Evolutionary conservation across 2,113 vertebrate genomes (phyloP).

Genomic region (Myocastor coypus): DNA sequence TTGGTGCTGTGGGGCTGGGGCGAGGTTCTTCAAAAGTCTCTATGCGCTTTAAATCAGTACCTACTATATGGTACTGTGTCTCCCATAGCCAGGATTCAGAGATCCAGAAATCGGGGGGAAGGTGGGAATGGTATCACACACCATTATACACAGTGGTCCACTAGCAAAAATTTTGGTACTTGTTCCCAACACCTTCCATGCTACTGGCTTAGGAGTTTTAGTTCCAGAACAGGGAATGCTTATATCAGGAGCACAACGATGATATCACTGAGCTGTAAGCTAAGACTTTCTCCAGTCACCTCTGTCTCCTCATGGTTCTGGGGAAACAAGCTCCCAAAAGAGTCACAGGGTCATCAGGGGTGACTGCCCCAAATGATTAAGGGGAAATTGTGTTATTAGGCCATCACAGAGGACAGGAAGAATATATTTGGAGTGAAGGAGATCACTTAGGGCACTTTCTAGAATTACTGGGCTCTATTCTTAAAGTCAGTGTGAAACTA

Average conservation of each 20-base stretch:
- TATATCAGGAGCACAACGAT: background rate
- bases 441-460: background rate
- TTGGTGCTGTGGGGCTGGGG: background rate
- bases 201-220: background rate
- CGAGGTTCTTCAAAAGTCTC: background rate
- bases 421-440: background rate
- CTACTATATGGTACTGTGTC: background rate
- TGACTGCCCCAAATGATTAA: background rate
- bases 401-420: background rate
- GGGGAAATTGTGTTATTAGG: background rate
- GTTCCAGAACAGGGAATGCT: background rate
- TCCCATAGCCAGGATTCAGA: background rate
- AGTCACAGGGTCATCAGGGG: background rate
- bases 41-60: background rate
- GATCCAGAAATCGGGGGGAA: background rate
- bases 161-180: background rate
- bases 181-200: background rate
- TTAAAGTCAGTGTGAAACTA: background rate
- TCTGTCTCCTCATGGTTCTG: background rate
- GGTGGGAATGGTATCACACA: background rate
- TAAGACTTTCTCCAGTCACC: background rate
- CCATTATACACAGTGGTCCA: background rate
- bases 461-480: background rate
- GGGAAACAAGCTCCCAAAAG: background rate
- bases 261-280: background rate